Conservation (phyloP, 1,140 invertebrate species). For the Drosophila willistoni region DNA sequence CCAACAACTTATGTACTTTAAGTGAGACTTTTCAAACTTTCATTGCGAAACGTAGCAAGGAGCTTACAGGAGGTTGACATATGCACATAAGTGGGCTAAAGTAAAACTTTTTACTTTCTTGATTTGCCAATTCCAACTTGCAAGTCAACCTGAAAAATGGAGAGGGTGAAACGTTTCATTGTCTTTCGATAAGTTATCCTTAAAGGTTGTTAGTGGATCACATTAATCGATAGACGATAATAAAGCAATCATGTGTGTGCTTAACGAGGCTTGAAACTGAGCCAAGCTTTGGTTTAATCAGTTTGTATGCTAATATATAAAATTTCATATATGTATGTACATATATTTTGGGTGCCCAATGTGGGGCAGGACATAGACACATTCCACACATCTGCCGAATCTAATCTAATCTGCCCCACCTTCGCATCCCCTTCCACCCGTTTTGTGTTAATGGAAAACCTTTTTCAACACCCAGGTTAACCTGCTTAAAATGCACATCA, state of each 20-base stretch:
- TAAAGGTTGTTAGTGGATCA: too few relatives aligned
- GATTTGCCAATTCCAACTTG: neutral
- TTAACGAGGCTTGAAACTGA: too few relatives aligned
- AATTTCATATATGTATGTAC: too few relatives aligned
- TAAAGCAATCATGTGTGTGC: too few relatives aligned
- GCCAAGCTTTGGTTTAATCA: too few relatives aligned
- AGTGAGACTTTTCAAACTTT: neutral
- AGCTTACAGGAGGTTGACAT: conserved; percentile 28
- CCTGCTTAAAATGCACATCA: conserved; percentile 78
- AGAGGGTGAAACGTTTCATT: neutral
- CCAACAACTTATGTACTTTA: conserved; percentile 21
- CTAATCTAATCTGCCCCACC: neutral
- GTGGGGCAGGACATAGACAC: too few relatives aligned
- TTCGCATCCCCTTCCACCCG: neutral
- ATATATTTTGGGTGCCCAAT: too few relatives aligned
- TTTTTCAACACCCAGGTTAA: conserved; percentile 55
- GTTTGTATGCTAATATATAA: too few relatives aligned
- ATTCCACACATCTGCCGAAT: neutral
- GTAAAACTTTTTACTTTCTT: conserved; percentile 1
- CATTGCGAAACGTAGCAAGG: conserved; percentile 50
- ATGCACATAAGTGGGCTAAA: conserved; percentile 10
- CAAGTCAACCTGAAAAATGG: neutral
- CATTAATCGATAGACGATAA: too few relatives aligned
- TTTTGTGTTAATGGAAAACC: conserved; percentile 1
- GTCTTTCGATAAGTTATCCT: too few relatives aligned